Base-by-base conservation (phyloP, 2,113 vertebrate genomes). In the Rhynchopsitta pachyrhyncha region DNA sequence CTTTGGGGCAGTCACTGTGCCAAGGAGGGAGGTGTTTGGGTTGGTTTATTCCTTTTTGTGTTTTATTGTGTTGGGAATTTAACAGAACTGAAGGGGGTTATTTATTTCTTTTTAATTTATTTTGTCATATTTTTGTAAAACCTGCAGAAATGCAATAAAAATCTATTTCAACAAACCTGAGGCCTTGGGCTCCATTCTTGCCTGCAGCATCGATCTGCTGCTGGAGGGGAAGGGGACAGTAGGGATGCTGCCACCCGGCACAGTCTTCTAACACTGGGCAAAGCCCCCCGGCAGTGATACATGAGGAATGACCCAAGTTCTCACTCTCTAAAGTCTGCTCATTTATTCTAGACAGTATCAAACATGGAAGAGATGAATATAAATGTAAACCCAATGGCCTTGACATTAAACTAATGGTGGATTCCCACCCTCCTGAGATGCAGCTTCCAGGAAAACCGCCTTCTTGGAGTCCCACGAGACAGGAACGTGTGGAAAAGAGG, bases 61-160 rank as follows among this genome's bases (percentile, higher is more conserved):
- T 83, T 84, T 77, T 53, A 33, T 63, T 87, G 82, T 88, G 91
- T 92, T 78, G 25, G 88, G n/a, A 92, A 81, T 47, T 27, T 71
- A 63, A 87, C 33, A 77, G 73, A 88, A 95, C 69, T 13, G 62
- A 85, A 77, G 95, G 98, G 96, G 95, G 97, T 97, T 98, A 99
- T 99, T 99, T 98, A 99, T 99, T 99, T 99, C 96, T 99, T 99
- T 97, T 99, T 99, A 98, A 99, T 99, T 99, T 99, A 99, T 99
- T 99, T 99, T 99, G 98, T 99, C 99, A 99, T 99, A 99, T 99
- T 99, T 99, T 99, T 99, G 99, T 99, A 99, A 99, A 98, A 99
- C 97, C 97, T 98, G 98, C 98, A 98, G 98, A 99, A 98, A 98
- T 98, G 99, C 99, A 99, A 99, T 99, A 99, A 99, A 99, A 99